Percentiles rank a stretch among this genome's conserved stretches.
These are phyloP conservation scores for Macaria notata DNA, from an alignment of 2,888 invertebrate species.

Conservation along the genomic window DNA sequence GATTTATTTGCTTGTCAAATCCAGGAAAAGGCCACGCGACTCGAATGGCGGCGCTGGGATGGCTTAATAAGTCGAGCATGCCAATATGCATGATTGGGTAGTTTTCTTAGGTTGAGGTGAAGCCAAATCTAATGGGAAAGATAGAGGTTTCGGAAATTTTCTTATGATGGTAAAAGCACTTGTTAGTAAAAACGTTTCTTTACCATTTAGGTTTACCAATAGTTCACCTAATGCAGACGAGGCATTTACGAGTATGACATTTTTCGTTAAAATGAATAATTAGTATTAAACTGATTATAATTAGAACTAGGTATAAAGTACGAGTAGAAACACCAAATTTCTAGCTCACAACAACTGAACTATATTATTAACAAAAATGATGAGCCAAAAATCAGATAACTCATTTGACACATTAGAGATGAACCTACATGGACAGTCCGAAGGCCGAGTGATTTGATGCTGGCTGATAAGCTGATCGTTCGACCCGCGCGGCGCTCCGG, in stretches of 20 bases:
- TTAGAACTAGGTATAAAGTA: no score
- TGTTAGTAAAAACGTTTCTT: no score
- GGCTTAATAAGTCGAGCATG: conserved; percentile 50
- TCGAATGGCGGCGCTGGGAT: conserved; percentile 43
- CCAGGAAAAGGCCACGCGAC: conserved; percentile 77
- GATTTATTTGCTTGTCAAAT: conserved; percentile 79
- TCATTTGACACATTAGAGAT: conserved; percentile 63
- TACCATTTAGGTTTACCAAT: no score
- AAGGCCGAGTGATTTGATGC: conserved; percentile 59
- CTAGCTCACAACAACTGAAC: no score
- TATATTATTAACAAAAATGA: background rate
- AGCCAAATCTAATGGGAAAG: no score
- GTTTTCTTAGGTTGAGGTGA: background rate
- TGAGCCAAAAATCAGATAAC: conserved; percentile 10
- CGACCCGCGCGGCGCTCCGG: conserved; percentile 44
- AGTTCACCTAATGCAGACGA: no score
- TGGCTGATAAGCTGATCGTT: conserved; percentile 63
- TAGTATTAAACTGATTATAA: no score
- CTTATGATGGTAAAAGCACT: no score
- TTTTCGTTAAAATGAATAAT: no score
- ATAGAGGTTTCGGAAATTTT: no score
- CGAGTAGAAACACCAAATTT: no score
- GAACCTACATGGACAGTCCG: conserved; percentile 64
- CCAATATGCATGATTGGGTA: conserved; percentile 13
- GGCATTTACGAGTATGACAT: no score